Percentiles rank a stretch among this genome's conserved stretches.
Conservation (phyloP, 1,140 invertebrate species). For the Ladona fulva region DNA sequence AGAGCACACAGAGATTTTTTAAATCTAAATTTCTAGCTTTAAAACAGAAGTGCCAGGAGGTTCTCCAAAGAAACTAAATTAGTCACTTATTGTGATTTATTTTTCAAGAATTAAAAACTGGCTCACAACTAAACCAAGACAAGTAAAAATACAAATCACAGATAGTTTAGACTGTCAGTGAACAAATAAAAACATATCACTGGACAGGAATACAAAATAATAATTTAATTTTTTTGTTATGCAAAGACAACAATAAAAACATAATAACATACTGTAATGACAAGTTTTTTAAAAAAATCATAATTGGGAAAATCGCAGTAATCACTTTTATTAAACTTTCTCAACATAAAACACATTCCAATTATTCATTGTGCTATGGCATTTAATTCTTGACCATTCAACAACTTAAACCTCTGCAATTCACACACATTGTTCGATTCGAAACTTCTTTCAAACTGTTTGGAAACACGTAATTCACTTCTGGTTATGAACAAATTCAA, state of each 20-base stretch:
- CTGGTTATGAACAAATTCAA: too few relatives aligned
- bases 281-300: neutral
- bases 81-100: neutral
- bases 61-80: neutral
- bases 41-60: too few relatives aligned
- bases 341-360: neutral
- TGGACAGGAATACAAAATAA: neutral
- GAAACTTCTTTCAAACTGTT: too few relatives aligned
- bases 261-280: neutral
- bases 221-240: constrained; percentile 1
- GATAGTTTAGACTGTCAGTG: constrained; percentile 4
- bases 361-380: neutral
- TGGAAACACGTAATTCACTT: too few relatives aligned
- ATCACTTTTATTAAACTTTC: neutral
- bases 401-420: too few relatives aligned
- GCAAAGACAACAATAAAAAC: neutral
- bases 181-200: constrained; percentile 10
- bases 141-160: neutral
- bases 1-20: too few relatives aligned
- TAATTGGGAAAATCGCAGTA: neutral
- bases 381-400: too few relatives aligned
- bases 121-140: neutral
- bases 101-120: neutral
- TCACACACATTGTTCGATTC: too few relatives aligned
- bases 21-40: too few relatives aligned